Evolutionary conservation across 2,888 invertebrate species (phyloP).

Genomic region (Epistrophe eligans): DNA sequence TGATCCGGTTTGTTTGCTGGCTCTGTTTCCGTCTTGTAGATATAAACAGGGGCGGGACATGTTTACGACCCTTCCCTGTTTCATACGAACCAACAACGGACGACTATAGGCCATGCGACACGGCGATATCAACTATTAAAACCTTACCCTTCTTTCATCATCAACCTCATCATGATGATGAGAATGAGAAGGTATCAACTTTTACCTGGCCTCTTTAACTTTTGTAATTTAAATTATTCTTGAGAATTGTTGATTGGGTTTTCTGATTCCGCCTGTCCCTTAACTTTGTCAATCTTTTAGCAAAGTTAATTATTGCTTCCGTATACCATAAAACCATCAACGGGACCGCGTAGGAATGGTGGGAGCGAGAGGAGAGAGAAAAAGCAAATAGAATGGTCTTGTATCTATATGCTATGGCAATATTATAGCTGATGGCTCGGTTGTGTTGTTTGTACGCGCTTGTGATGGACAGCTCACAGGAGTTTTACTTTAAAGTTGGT

Average conservation of each 20-base stretch:
- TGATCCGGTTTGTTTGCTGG: conserved; percentile 23
- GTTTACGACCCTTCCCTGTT: conserved; percentile 6
- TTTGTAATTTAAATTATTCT: conserved; percentile 74
- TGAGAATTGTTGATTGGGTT: conserved; percentile 68
- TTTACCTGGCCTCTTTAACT: conserved; percentile 49
- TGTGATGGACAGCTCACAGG: conserved; percentile 49
- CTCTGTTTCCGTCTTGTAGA: neutral
- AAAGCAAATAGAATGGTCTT: conserved; percentile 18
- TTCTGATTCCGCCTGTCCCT: conserved; percentile 41
- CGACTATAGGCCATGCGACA: neutral
- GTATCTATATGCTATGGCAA: conserved; percentile 5
- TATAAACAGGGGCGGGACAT: neutral
- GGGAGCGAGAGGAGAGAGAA: neutral
- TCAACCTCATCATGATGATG: neutral
- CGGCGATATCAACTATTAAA: neutral
- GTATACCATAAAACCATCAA: neutral
- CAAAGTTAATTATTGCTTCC: conserved; percentile 71
- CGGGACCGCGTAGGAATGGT: neutral
- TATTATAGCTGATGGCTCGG: neutral
- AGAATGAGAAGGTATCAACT: conserved; percentile 35
- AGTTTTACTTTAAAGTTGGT: conserved; percentile 30
- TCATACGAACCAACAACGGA: neutral
- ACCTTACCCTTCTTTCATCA: neutral
- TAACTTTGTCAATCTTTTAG: conserved; percentile 72
- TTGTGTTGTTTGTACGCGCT: conserved; percentile 1